Percentiles rank a stretch among this genome's conserved stretches.
Evolutionary conservation across 2,797 vertebrate genomes (phyloP).

Genomic region (Phoebastria nigripes): DNA sequence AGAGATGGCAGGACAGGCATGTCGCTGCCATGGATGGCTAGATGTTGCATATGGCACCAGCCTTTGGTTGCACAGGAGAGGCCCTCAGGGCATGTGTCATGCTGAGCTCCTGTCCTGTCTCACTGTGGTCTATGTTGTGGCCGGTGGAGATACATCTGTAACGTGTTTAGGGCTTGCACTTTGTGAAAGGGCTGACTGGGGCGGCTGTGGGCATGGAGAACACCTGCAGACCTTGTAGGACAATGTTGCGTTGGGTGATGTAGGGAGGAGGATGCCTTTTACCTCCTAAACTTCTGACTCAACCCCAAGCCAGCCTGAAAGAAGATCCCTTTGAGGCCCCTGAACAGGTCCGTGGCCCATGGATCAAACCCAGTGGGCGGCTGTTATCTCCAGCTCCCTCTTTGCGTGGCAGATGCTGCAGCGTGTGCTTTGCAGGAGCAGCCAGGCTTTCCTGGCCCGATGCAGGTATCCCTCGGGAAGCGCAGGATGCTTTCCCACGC

Average conservation of each 20-base stretch:
- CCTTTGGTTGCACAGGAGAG: neutral
- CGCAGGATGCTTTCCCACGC: neutral
- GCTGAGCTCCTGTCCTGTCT: neutral
- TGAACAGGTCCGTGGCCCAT: rapidly evolving
- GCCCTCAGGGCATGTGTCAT: rapidly evolving
- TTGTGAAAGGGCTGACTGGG: neutral
- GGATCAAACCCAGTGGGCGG: neutral
- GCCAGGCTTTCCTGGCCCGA: neutral
- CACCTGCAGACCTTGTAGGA: neutral
- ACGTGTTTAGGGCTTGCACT: neutral
- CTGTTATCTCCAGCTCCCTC: neutral
- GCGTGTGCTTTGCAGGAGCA: neutral
- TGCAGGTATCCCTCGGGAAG: neutral
- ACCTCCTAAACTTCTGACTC: neutral
- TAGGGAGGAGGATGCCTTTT: neutral
- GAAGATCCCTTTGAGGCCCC: neutral
- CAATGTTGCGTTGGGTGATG: neutral
- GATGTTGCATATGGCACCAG: neutral
- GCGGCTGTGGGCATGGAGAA: neutral
- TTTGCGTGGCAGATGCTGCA: neutral
- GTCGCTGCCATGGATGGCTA: neutral
- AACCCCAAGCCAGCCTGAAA: neutral
- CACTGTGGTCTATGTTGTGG: rapidly evolving
- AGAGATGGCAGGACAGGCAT: neutral
- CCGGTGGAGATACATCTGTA: rapidly evolving